Conservation (phyloP, 2,888 invertebrate species). For the Labia minor region DNA sequence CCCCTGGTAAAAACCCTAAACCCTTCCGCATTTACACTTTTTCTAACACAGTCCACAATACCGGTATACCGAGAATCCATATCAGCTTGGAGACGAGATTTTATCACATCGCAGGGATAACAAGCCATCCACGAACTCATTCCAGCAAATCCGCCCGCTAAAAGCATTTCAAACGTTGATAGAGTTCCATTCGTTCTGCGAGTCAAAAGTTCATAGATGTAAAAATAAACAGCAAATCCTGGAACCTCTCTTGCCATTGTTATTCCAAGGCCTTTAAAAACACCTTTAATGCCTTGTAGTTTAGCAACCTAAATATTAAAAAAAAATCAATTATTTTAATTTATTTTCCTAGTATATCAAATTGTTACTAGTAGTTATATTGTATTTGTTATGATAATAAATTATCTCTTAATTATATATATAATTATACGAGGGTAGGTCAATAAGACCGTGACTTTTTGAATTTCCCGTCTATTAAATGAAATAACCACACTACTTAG, state of each 20-base stretch:
- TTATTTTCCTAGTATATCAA: no score
- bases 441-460: no score
- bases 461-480: no score
- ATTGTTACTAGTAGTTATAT: no score
- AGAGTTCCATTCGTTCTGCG: conserved; percentile 30
- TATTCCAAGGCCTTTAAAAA: conserved; percentile 62
- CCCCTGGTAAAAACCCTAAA: conserved; percentile 61
- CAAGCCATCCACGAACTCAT: conserved; percentile 72
- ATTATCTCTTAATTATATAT: no score
- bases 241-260: conserved; percentile 73
- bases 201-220: conserved; percentile 68
- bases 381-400: no score
- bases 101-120: conserved; percentile 84
- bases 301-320: conserved; percentile 27
- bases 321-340: not conserved
- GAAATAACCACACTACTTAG: no score
- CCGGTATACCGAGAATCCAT: conserved; percentile 43
- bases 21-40: conserved; percentile 61
- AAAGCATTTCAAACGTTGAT: conserved; percentile 54
- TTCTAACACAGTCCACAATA: conserved; percentile 59
- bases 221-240: conserved; percentile 75
- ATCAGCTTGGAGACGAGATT: conserved; percentile 75
- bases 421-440: no score
- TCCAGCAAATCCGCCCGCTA: conserved; percentile 80
- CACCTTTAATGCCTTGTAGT: conserved; percentile 54